A percentile compares a stretch with the other conserved stretches of the same genome.
Evolutionary conservation across 2,113 vertebrate species (phyloP).

Genomic region (Cochlearius cochlearius): DNA sequence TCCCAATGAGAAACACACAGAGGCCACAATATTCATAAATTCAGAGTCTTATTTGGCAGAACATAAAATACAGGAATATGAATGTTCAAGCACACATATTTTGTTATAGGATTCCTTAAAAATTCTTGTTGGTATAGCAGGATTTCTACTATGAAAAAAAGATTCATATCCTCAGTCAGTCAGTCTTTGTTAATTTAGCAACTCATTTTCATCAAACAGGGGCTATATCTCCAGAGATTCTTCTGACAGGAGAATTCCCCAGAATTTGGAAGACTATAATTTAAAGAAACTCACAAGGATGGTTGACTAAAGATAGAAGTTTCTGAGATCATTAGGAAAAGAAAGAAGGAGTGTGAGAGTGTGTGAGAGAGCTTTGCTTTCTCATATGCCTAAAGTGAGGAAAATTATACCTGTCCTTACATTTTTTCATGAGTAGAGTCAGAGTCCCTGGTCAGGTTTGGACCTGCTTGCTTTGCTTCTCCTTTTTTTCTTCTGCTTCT

Average conservation of each 20-base stretch:
- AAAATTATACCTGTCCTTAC: background rate
- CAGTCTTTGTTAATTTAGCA: background rate
- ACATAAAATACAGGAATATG: background rate
- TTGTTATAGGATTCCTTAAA: background rate
- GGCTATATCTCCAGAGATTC: background rate
- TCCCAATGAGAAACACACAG: background rate
- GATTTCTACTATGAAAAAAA: background rate
- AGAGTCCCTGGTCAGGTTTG: rapidly evolving
- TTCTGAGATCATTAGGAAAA: background rate
- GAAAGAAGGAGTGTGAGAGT: background rate
- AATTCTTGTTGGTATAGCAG: background rate
- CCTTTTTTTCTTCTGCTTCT: background rate
- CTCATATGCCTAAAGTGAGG: background rate
- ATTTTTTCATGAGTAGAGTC: background rate
- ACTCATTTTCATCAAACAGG: background rate
- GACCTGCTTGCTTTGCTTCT: background rate
- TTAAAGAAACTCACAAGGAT: background rate
- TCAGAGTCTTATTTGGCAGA: background rate
- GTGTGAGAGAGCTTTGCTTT: background rate
- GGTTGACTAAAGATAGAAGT: background rate
- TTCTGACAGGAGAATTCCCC: too few species aligned
- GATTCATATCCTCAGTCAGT: background rate
- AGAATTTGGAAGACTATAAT: background rate
- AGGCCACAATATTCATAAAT: background rate
- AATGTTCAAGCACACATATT: background rate